phyloP scores from a whole-genome alignment of 2,113 vertebrate species.

The Isurus oxyrinchus region DNA sequence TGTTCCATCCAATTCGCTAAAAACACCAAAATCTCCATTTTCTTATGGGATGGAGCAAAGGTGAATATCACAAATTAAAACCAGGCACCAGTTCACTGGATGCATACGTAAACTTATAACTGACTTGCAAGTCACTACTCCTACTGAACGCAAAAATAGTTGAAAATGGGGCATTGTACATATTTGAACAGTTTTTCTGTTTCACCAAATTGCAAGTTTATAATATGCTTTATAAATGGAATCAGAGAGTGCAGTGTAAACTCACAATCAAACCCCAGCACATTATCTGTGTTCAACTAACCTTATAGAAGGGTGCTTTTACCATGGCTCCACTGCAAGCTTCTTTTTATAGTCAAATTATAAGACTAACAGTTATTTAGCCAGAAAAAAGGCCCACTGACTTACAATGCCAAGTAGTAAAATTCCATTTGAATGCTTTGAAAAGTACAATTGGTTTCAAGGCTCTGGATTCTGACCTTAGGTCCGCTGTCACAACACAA shows the following conservation, averaged over 20 bases:
- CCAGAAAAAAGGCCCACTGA: not conserved
- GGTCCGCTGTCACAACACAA: not conserved
- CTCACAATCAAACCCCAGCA: not conserved
- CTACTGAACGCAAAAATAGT: not conserved
- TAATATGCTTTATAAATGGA: not conserved
- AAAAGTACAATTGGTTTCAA: conserved; percentile 29
- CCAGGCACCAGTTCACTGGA: not conserved
- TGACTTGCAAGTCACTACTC: not conserved
- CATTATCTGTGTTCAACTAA: not conserved
- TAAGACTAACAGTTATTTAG: not conserved
- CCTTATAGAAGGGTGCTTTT: not conserved
- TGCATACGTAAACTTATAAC: not conserved
- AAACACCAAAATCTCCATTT: not conserved
- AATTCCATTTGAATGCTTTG: conserved; percentile 15
- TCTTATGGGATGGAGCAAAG: not conserved
- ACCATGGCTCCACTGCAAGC: not conserved
- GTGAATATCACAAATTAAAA: not conserved
- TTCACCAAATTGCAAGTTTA: not conserved
- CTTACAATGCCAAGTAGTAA: not conserved
- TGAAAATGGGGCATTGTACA: not conserved
- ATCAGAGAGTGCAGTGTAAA: not conserved
- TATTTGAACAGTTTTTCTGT: not conserved
- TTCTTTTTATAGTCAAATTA: not conserved
- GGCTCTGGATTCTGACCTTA: not conserved
- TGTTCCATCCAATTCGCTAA: not conserved